Conservation (phyloP, 2,797 vertebrate genomes). For the Vespertilio murinus region DNA sequence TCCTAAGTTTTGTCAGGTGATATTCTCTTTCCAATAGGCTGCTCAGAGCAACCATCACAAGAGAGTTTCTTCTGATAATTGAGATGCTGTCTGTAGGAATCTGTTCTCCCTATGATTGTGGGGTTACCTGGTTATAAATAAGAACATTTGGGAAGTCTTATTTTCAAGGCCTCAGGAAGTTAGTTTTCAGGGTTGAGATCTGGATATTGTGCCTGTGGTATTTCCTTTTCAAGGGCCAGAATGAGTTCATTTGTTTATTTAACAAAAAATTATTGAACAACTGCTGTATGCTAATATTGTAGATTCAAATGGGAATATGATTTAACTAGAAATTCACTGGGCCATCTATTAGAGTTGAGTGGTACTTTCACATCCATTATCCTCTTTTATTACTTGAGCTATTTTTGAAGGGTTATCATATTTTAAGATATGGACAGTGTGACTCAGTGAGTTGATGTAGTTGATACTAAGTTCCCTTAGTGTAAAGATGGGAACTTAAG, state of each 20-base stretch:
- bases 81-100: slow-evolving; percentile 15
- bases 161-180: slow-evolving; percentile 13
- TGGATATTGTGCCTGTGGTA: background rate
- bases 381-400: slow-evolving; percentile 5
- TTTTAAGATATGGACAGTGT: background rate
- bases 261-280: slow-evolving; percentile 13
- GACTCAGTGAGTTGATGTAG: background rate
- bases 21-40: slow-evolving; percentile 15
- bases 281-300: background rate
- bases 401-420: background rate
- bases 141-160: background rate
- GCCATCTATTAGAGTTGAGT: background rate
- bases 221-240: background rate
- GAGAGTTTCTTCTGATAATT: background rate
- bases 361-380: background rate
- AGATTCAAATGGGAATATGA: background rate
- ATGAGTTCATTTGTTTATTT: slow-evolving; percentile 6
- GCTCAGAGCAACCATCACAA: background rate
- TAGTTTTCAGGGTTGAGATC: background rate
- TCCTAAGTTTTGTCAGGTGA: background rate
- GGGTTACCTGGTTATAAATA: slow-evolving; percentile 5
- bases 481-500: background rate
- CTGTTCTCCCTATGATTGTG: background rate
- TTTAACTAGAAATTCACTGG: slow-evolving; percentile 13
- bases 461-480: background rate